These are phyloP conservation scores for Gnathonemus echidnorhynchus DNA, from an alignment of 2,113 vertebrate genomes.

Conservation along the genomic window DNA sequence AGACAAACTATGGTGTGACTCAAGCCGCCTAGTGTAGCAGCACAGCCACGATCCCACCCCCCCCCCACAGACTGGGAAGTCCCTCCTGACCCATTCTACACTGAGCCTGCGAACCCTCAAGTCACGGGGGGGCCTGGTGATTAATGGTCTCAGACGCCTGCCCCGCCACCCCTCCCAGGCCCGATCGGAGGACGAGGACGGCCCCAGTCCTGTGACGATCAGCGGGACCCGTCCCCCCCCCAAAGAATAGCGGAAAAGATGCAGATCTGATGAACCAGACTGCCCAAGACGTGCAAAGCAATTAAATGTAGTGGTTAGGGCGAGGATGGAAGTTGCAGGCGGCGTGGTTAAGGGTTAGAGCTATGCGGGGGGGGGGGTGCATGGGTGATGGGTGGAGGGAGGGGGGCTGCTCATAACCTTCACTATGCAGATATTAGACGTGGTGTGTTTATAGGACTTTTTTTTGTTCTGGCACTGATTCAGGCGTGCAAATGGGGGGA, in stretches of 20 bases:
- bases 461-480: neutral
- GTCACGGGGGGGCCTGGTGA: slow-evolving; percentile 25
- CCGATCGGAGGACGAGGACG: no score
- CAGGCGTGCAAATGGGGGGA: neutral
- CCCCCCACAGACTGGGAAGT: slow-evolving; percentile 33
- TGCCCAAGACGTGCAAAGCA: neutral
- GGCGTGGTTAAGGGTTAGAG: neutral
- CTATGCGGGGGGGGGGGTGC: neutral
- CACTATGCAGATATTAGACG: neutral
- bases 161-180: neutral
- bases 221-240: neutral
- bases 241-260: neutral
- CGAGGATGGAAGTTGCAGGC: neutral
- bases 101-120: slow-evolving; percentile 39
- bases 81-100: neutral
- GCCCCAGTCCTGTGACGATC: neutral
- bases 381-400: neutral
- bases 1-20: slow-evolving; percentile 28
- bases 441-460: neutral
- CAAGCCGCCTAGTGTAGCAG: slow-evolving; percentile 54
- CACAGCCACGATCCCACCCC: slow-evolving; percentile 53
- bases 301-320: neutral
- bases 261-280: neutral
- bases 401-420: neutral
- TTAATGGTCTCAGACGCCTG: neutral